Evolutionary conservation across 2,113 vertebrate genomes (phyloP), one percentile per base, ranked within the genome.

Genomic region (Salminus brasiliensis): DNA sequence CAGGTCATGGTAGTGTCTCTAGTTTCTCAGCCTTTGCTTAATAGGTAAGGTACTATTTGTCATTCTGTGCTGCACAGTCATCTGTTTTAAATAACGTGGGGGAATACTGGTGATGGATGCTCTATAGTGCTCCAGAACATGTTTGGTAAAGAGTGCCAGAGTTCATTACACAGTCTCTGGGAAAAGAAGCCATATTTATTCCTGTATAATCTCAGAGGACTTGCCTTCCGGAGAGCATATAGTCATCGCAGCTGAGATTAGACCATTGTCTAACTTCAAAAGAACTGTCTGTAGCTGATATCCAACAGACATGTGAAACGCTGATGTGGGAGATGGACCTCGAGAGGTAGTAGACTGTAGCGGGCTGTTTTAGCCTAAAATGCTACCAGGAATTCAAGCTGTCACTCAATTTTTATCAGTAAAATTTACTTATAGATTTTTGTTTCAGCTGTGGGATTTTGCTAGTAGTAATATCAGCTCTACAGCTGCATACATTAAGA

Each of bases 141-240:
- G 53, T 65, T 65, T 63, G 43, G 57, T 72, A 34, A 52, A 72
- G 29, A 34, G 59, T 9, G 39, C 18, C 7, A 6, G 11, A 52
- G 69, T 55, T 55, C 32, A 52, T 65, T 72, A 82, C 78, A 74
- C 18, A 62, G 23, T 71, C 49, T 75, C 45, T 72, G 52, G 63
- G 45, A 55, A 55, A 72, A 21, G 49, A 57, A 45, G 15, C 69
- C 8, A 11, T 25, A n/a, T 75, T 62, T 71, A 47, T 68, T 74
- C 76, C 67, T 62, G 45, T 79, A 57, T 21, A 75, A 66, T 79
- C 76, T 78, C 66, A 6, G 71, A 69, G 65, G 63, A 63, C 65
- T 27, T n/a, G 21, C 12, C 41, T 71, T 71, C 52, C 47, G 12
- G 34, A 73, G 45, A 27, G 36, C 57, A 63, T 70, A 10, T 66